Percentiles rank a stretch among this genome's conserved stretches.
These are phyloP conservation scores for Podotricha telesiphe DNA, from an alignment of 2,888 invertebrate species.

Conservation along the genomic window DNA sequence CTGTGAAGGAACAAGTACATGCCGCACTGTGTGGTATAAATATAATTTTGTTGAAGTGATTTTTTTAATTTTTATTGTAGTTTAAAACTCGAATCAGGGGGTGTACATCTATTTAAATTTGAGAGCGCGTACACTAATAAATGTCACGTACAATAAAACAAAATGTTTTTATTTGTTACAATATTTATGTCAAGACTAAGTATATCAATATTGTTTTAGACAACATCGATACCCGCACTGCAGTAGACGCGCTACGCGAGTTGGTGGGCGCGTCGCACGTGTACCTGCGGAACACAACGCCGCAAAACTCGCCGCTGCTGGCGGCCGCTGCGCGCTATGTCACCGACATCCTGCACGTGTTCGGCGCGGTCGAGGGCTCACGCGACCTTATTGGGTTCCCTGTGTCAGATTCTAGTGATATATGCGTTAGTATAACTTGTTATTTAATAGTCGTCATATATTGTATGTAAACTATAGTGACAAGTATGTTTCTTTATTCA, in stretches of 20 bases:
- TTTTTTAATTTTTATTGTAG: too few relatives aligned
- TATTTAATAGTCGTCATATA: too few relatives aligned
- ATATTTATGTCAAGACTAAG: too few relatives aligned
- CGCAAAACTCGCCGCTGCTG: constrained; percentile 87
- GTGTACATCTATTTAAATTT: too few relatives aligned
- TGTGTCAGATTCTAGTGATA: constrained; percentile 69
- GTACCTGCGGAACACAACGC: constrained; percentile 87
- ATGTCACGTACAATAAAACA: too few relatives aligned
- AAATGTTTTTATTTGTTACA: too few relatives aligned
- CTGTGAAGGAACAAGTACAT: constrained; percentile 88
- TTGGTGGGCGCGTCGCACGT: constrained; percentile 93
- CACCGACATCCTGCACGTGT: constrained; percentile 89
- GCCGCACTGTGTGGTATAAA: constrained; percentile 91
- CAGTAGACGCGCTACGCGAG: constrained; percentile 92
- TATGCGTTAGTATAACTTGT: constrained; percentile 69
- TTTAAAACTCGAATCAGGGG: too few relatives aligned
- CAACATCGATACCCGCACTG: constrained; percentile 96
- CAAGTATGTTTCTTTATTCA: too few relatives aligned
- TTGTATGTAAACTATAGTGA: too few relatives aligned
- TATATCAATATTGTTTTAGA: constrained; percentile 82
- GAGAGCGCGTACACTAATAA: too few relatives aligned
- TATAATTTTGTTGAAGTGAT: neutral
- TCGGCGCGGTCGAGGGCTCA: constrained; percentile 88
- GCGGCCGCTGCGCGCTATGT: constrained; percentile 92
- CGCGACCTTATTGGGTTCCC: constrained; percentile 90